These are phyloP conservation scores for Bovichtus variegatus DNA, from an alignment of 2,797 vertebrate species.

Conservation along the genomic window DNA sequence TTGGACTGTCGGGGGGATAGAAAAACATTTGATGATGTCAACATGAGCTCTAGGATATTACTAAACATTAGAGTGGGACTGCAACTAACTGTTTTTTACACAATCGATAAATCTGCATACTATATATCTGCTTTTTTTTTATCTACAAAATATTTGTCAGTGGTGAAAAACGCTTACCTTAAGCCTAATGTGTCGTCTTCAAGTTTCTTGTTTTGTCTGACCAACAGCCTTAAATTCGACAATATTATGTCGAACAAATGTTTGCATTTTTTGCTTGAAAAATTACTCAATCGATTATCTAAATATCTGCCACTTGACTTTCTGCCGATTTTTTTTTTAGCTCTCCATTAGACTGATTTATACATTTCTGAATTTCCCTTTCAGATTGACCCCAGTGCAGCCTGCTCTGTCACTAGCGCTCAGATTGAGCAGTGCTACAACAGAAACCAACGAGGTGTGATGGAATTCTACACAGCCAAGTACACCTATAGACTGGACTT, in stretches of 20 bases:
- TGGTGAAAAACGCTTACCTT: not conserved
- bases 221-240: not conserved
- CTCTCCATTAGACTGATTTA: not conserved
- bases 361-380: not conserved
- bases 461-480: constrained; percentile 95
- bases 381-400: constrained; percentile 91
- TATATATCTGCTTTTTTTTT: too few species aligned
- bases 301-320: not conserved
- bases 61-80: not conserved
- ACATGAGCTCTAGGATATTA: not conserved
- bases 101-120: not conserved
- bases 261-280: not conserved
- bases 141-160: not conserved
- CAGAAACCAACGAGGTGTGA: constrained; percentile 89
- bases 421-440: constrained; percentile 95
- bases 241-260: not conserved
- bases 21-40: not conserved
- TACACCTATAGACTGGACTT: constrained; percentile 97
- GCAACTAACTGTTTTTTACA: not conserved
- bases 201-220: not conserved
- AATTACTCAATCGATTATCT: not conserved
- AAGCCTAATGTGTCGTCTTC: not conserved
- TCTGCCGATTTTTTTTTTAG: not conserved
- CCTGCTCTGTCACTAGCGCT: constrained; percentile 93
- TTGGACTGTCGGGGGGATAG: not conserved